A percentile compares a stretch with the other conserved stretches of the same genome.
phyloP scores from a whole-genome alignment of 2,888 invertebrate species.

The Drepanosiphum platanoidis region DNA sequence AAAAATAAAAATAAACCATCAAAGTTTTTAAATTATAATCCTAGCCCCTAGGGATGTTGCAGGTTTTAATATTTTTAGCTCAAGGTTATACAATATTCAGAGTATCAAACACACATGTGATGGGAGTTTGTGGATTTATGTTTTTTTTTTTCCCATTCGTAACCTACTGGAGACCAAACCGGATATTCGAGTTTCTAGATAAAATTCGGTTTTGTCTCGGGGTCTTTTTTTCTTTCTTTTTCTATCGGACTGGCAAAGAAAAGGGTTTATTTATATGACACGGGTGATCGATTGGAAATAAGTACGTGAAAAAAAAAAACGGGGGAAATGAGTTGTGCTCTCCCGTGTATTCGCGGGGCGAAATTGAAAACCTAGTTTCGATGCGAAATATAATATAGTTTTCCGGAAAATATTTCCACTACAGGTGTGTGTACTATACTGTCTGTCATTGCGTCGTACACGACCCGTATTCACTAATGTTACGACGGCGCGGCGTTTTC shows the following conservation, averaged over 20 bases:
- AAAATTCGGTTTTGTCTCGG: conserved; percentile 4
- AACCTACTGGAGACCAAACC: not conserved
- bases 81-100: not conserved
- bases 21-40: conserved; percentile 39
- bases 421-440: no score
- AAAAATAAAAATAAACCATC: not conserved
- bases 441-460: no score
- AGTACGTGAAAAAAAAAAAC: not conserved
- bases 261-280: conserved; percentile 32
- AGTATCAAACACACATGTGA: not conserved
- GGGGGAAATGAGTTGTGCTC: not conserved
- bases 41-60: not conserved
- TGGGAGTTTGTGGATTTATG: conserved; percentile 21
- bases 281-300: conserved; percentile 45
- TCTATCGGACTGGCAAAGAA: conserved; percentile 21
- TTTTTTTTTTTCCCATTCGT: not conserved
- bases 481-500: not conserved
- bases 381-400: no score
- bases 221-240: no score
- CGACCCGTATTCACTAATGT: not conserved
- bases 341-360: not conserved
- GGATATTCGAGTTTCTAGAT: conserved; percentile 37
- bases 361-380: not conserved
- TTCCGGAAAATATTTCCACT: no score
- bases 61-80: not conserved